Conservation (phyloP, 1,140 invertebrate genomes). For the Sweltsa coloradensis region DNA sequence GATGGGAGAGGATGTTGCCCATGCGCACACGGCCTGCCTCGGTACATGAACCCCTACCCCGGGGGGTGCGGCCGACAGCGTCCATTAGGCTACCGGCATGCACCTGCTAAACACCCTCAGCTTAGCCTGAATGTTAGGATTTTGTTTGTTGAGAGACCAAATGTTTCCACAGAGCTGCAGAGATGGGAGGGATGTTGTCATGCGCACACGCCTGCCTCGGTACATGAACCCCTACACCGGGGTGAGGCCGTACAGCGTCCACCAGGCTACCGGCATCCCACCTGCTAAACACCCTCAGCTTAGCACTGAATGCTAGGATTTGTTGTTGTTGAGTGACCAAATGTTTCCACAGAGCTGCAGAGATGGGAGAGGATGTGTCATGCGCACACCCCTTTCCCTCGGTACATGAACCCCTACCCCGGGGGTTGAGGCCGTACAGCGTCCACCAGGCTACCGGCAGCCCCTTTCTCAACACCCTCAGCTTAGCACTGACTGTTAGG, state of each 20-base stretch:
- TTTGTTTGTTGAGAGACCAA: too few species aligned
- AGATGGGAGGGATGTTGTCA: conserved; percentile 49
- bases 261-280: conserved; percentile 48
- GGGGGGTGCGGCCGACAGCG: conserved; percentile 40
- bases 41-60: conserved; percentile 53
- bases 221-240: conserved; percentile 53
- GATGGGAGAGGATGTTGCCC: conserved; percentile 53
- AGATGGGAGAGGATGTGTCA: conserved; percentile 54
- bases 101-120: conserved; percentile 41
- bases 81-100: conserved; percentile 49
- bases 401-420: conserved; percentile 52
- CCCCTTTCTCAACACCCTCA: too few species aligned
- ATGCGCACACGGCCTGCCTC: conserved; percentile 49
- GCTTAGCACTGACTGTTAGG: too few species aligned
- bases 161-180: too few species aligned
- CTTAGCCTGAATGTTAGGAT: too few species aligned
- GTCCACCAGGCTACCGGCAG: conserved; percentile 45
- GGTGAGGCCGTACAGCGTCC: conserved; percentile 47
- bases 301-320: too few species aligned
- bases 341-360: conserved; percentile 48
- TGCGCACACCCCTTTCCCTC: conserved; percentile 51
- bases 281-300: conserved; percentile 39
- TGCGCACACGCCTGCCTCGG: conserved; percentile 53
- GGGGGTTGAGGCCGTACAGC: conserved; percentile 48
- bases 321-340: too few species aligned